Evolutionary conservation across 2,888 invertebrate species (phyloP), one percentile per base, ranked within the genome.

Genomic region (Disparrhopalites patrizii): DNA sequence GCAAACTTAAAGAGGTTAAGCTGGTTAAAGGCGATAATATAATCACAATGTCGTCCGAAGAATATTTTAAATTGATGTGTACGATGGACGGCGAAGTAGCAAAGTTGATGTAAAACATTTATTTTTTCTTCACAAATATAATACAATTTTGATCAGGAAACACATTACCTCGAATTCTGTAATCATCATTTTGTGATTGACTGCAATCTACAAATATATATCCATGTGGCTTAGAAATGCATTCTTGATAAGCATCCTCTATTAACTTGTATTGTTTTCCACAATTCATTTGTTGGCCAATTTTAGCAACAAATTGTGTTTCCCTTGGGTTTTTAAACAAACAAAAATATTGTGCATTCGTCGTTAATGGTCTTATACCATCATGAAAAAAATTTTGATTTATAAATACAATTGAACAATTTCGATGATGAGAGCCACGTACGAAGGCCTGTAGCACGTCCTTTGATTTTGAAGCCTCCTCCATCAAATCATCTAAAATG

Each of bases 241-340:
- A 69, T n/a, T 69, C 47, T 0, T 13, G 5, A 50, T 36, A 70
- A 7, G 73, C 73, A 25, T 38, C 31, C 33, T 69, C 61, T 1
- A 70, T 25, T 4, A 30, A 2, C 1, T 15, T 25, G 23, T 47
- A 40, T 30, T 43, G 58, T 33, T 66, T 68, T 28, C 67, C 66
- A 1, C 63, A 40, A 51, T 71, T 71, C 70, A 71, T 73, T 52
- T 70, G 68, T 4, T 64, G 20, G 10, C 71, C 70, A 7, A 73
- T 18, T 0, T 47, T 28, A n/a, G 27, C 15, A 7, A 64, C 47
- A 31, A 58, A 61, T 0, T 25, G 20, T 40, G 57, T 63, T 3
- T 70, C 70, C 13, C 73, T 20, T 20, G 67, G 66, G 56, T 73
- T 73, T 58, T 67, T 69, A 60, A 70, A 67, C 1, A 61, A 4